Evolutionary conservation across 2,888 invertebrate species (phyloP), one percentile per base, ranked within the genome.

Genomic region (Cheilosia pagana): DNA sequence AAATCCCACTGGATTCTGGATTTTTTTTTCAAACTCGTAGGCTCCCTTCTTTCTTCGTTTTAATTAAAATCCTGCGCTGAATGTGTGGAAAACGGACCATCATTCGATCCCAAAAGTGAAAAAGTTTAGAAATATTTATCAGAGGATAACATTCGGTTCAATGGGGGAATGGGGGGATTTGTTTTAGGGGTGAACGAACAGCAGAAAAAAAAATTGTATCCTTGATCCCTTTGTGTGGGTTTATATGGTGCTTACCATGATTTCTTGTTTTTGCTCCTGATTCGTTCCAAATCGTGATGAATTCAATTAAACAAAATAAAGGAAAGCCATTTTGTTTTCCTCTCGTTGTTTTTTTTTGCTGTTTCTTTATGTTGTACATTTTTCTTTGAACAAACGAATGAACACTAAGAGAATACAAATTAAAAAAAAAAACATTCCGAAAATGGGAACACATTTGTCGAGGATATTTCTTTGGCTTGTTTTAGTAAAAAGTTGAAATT

Each of bases 291-390:
- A 71, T 85, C 81, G 71, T 70, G 85, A 85, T 85, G 85, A 85
- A 81, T 85, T 81, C 85, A 85, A 85, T 85, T 85, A 85, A 81
- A 81, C 79, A 85, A 85, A 81, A 81, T 85, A 81, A 81, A 79
- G 62, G 85, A 71, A 76, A 74, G 59, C 57, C 52, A 65, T 74
- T 83, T 83, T 52, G 43, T 59, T 63, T 63, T 19, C 28, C 62
- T 31, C 39, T 41, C 16, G 25, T 39, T 6, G 7, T 28, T 52
- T 28, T 10, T 59, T 52, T 10, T 45, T 19, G 21, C 12, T 28
- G 14, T 57, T 62, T 60, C 50, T 60, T 74, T 60, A 39, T 62
- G 50, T 67, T 70, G 23, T 53, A 52, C 52, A 50, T 76, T 81
- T 71, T 77, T 82, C 72, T 72, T 77, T 82, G 53, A 57, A 48